Conservation (phyloP, 2,888 invertebrate genomes). For the Ophion ellenae region DNA sequence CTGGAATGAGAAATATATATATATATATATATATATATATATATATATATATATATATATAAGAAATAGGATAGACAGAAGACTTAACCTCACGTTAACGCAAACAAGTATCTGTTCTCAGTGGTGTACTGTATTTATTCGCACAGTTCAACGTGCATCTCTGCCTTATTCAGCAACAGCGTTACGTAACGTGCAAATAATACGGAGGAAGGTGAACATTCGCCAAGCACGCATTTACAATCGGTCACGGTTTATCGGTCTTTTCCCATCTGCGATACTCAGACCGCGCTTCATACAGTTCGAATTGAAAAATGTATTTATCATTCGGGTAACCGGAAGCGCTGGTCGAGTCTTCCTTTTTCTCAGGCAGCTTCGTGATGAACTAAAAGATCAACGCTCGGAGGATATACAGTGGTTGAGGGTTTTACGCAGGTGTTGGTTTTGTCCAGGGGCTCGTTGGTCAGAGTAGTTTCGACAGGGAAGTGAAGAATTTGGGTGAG, state of each 20-base stretch:
- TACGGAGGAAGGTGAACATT: constrained; percentile 24
- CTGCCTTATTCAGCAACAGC: constrained; percentile 14
- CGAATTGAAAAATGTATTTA: constrained; percentile 30
- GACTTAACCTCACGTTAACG: constrained; percentile 1
- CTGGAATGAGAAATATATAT: constrained; percentile 51
- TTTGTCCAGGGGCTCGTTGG: no score
- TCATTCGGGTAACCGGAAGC: neutral
- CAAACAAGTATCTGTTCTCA: constrained; percentile 27
- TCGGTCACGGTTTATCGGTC: constrained; percentile 29
- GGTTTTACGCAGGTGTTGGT: no score
- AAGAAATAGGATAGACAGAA: constrained; percentile 36
- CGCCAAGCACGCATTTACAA: constrained; percentile 36
- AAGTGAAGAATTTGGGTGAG: no score
- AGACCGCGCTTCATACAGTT: constrained; percentile 19
- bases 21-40: constrained; percentile 46
- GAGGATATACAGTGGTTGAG: no score
- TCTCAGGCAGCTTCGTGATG: no score
- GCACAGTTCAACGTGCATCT: constrained; percentile 15
- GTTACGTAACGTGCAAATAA: constrained; percentile 44
- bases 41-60: constrained; percentile 42
- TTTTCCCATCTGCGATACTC: constrained; percentile 26
- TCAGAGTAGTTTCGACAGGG: no score
- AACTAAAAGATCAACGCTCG: no score
- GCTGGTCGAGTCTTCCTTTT: neutral
- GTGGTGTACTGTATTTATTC: constrained; percentile 14